These are phyloP conservation scores for Eurytoma californica DNA, from an alignment of 2,888 invertebrate genomes.

Conservation along the genomic window DNA sequence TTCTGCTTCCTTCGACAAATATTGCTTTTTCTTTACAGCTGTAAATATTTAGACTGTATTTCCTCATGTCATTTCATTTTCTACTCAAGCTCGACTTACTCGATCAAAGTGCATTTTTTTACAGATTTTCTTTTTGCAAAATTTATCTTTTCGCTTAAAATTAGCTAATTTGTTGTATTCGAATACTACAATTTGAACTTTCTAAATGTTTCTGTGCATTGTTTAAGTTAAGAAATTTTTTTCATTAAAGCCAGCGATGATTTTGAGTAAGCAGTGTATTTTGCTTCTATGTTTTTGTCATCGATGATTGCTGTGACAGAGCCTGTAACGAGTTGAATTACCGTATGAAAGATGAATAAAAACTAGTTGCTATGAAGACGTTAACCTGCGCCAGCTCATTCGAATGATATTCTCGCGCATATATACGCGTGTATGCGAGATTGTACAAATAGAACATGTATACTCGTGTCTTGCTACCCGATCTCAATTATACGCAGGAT, in stretches of 20 bases:
- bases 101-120: too few species aligned
- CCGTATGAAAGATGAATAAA: too few species aligned
- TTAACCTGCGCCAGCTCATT: too few species aligned
- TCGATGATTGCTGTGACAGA: too few species aligned
- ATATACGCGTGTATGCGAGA: not conserved
- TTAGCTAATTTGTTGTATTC: slow-evolving; percentile 23
- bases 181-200: slow-evolving; percentile 9
- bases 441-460: not conserved
- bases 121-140: not conserved
- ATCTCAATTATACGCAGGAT: slow-evolving; percentile 15
- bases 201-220: slow-evolving; percentile 28
- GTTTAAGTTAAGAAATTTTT: slow-evolving; percentile 17
- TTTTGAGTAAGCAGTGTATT: not conserved
- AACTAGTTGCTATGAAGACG: too few species aligned
- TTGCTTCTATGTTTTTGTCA: too few species aligned
- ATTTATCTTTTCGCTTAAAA: too few species aligned
- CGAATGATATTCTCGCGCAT: too few species aligned
- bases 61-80: not conserved
- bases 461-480: not conserved
- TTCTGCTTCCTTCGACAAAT: slow-evolving; percentile 11
- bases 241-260: not conserved
- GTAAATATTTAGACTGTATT: not conserved
- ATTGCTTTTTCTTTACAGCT: not conserved
- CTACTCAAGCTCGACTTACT: not conserved
- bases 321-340: too few species aligned